Percentiles rank a stretch among this genome's conserved stretches.
phyloP scores from a whole-genome alignment of 2,888 invertebrate species.

The Chloroclysta siterata region DNA sequence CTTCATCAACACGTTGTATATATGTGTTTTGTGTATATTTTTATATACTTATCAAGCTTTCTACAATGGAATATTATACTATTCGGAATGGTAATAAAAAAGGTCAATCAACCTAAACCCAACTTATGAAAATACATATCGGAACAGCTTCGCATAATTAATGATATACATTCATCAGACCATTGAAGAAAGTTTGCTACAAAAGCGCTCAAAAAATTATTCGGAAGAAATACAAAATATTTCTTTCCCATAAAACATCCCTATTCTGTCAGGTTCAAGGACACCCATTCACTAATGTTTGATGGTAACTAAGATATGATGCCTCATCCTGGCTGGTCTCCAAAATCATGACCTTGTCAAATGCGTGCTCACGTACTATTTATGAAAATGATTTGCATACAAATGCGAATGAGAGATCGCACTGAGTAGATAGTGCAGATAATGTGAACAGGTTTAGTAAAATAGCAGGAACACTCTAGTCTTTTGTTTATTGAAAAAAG shows the following conservation, averaged over 20 bases:
- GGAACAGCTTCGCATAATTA: not conserved
- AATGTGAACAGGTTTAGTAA: constrained; percentile 2
- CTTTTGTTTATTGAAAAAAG: not conserved
- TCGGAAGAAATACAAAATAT: constrained; percentile 7
- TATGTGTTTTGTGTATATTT: too few species aligned
- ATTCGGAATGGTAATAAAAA: too few species aligned
- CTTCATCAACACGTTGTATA: too few species aligned
- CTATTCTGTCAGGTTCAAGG: constrained; percentile 32
- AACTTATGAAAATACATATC: not conserved
- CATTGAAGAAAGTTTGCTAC: not conserved
- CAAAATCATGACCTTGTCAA: constrained; percentile 70
- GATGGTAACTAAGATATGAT: constrained; percentile 53
- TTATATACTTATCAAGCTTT: too few species aligned
- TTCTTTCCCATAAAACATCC: constrained; percentile 18
- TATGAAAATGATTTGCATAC: constrained; percentile 72
- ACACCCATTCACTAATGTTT: constrained; percentile 46
- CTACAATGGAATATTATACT: too few species aligned
- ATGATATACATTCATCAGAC: not conserved
- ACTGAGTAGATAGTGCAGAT: constrained; percentile 49
- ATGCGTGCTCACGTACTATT: constrained; percentile 65
- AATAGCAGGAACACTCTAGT: constrained; percentile 9
- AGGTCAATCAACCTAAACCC: not conserved
- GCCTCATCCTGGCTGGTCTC: constrained; percentile 65
- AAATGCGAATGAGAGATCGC: constrained; percentile 59
- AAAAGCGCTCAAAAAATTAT: not conserved